phyloP scores from a whole-genome alignment of 2,888 invertebrate species.

The Melolontha melolontha region DNA sequence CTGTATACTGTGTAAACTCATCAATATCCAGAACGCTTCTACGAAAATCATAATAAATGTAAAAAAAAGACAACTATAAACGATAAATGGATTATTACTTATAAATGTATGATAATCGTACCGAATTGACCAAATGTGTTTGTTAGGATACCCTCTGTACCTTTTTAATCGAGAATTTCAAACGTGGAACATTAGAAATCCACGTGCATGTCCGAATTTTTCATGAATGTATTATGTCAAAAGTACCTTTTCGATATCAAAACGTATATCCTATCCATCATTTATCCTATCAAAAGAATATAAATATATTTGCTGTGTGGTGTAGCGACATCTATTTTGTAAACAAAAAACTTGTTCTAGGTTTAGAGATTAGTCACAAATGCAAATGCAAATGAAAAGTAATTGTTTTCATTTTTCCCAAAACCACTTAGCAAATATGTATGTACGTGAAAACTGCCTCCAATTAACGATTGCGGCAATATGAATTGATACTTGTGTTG shows the following conservation, averaged over 20 bases:
- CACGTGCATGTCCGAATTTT: constrained; percentile 3
- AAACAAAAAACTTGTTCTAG: neutral
- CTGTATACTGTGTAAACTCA: constrained; percentile 36
- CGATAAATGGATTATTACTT: constrained; percentile 32
- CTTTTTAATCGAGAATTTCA: constrained; percentile 2
- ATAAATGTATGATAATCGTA: constrained; percentile 28
- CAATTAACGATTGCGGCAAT: constrained; percentile 61
- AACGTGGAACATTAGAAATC: neutral
- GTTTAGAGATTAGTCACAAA: neutral
- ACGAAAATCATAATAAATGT: constrained; percentile 52
- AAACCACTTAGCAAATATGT: neutral
- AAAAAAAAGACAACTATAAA: constrained; percentile 45
- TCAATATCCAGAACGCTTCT: constrained; percentile 52
- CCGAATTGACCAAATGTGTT: constrained; percentile 21
- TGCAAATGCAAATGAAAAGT: too few species aligned
- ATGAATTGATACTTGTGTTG: constrained; percentile 65
- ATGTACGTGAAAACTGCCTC: constrained; percentile 7
- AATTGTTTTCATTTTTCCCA: too few species aligned
- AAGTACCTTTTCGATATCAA: too few species aligned
- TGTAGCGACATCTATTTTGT: too few species aligned
- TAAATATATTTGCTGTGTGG: too few species aligned
- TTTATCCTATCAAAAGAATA: too few species aligned
- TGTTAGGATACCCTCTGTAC: constrained; percentile 11
- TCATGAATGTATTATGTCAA: too few species aligned
- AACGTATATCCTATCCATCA: too few species aligned